Conservation (phyloP, 2,797 vertebrate species). For the Discoglossus pictus region DNA sequence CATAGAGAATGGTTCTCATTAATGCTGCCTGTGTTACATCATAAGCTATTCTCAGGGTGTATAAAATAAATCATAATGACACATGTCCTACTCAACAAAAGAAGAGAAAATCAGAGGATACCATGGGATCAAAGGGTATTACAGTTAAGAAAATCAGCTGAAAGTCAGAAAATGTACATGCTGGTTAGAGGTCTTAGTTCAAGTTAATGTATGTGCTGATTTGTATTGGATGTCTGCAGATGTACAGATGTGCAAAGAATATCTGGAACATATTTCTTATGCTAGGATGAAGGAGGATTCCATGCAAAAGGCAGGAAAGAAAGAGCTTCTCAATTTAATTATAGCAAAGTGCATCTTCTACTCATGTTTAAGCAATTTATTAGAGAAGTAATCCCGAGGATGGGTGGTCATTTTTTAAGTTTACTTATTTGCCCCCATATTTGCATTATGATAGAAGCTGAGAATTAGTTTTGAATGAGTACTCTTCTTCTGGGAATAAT, state of each 20-base stretch:
- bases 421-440: too few relatives aligned
- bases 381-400: too few relatives aligned
- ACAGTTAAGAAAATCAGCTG: conserved; percentile 6
- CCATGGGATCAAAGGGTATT: conserved; percentile 9
- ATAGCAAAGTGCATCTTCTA: too few relatives aligned
- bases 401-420: too few relatives aligned
- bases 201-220: conserved; percentile 27
- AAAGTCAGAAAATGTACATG: conserved; percentile 16
- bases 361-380: too few relatives aligned
- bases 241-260: conserved; percentile 25
- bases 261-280: conserved; percentile 29
- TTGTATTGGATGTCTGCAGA: conserved; percentile 35
- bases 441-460: too few relatives aligned
- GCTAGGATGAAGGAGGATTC: background rate
- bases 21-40: conserved; percentile 21
- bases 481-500: too few relatives aligned
- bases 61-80: conserved; percentile 36
- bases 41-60: conserved; percentile 20
- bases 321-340: too few relatives aligned
- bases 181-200: conserved; percentile 3
- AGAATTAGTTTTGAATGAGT: too few relatives aligned
- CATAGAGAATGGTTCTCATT: conserved; percentile 27
- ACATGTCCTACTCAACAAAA: conserved; percentile 16
- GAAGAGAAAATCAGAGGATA: conserved; percentile 7
- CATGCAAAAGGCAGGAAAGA: too few relatives aligned